These are phyloP conservation scores for Lepidothrix coronata DNA, from an alignment of 2,113 vertebrate genomes.

Conservation along the genomic window DNA sequence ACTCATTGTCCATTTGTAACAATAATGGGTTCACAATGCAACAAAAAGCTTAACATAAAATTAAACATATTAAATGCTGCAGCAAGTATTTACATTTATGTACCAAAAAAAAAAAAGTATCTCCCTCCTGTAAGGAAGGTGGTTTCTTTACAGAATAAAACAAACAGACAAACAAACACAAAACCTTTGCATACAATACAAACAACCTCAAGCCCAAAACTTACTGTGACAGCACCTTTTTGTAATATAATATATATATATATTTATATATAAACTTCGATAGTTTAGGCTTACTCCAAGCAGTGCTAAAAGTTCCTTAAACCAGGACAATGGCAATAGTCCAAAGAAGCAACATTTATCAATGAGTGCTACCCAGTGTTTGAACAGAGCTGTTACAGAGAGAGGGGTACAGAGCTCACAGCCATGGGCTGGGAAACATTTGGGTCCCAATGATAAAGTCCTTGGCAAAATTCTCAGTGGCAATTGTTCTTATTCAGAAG, in stretches of 20 bases:
- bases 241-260: conserved; percentile 54
- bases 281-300: conserved; percentile 73
- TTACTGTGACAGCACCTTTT: conserved; percentile 77
- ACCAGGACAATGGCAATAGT: conserved; percentile 59
- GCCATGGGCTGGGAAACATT: background rate
- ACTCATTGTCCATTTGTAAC: conserved; percentile 85
- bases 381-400: conserved; percentile 7
- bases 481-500: background rate
- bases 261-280: conserved; percentile 64
- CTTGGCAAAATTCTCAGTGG: conserved; percentile 40
- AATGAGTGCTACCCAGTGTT: conserved; percentile 1
- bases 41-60: conserved; percentile 84
- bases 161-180: conserved; percentile 77
- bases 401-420: background rate
- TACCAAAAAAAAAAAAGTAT: conserved; percentile 80
- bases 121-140: conserved; percentile 93
- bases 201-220: conserved; percentile 74
- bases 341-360: background rate
- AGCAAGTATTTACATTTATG: conserved; percentile 95
- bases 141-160: conserved; percentile 86
- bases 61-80: conserved; percentile 90
- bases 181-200: conserved; percentile 77
- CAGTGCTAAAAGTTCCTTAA: conserved; percentile 67
- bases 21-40: conserved; percentile 83
- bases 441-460: background rate